Evolutionary conservation across 2,888 invertebrate species (phyloP), one percentile per base, ranked within the genome.

Genomic region (Ophonus ardosiacus): DNA sequence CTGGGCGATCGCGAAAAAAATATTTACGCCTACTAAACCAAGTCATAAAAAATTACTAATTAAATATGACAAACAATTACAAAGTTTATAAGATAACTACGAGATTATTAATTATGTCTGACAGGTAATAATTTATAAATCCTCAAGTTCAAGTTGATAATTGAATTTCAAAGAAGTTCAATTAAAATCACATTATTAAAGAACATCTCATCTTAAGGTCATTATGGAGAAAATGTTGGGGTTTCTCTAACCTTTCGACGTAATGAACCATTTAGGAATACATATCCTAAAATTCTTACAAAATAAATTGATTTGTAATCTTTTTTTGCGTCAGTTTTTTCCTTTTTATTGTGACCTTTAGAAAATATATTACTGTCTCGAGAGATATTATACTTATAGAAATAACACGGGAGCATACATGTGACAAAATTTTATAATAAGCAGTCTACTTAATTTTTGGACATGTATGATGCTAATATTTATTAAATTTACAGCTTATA

Each of bases 111-210:
- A 61, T 61, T 61, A 61, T 21, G 8, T 21, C 21, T 61, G 61
- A 61, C 61, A 61, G 61, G 61, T 61, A 61, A 8, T 61, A 61
- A 61, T 61, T 61, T 61, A 61, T 8, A 61, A 2, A 61, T 61
- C 61, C 21, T 10, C 61, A 61, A 18, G 61, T 61, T 21, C 21
- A 61, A 7, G 18, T 61, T 18, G 7, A 61, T 21, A 61, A 61
- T 61, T 61, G 61, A 61, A 61, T 61, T 21, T 61, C 61, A 61
- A 21, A 61, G 61, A 61, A 61, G 61, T 21, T 61, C 61, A 61
- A 61, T 61, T 61, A 61, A 61, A 61, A 61, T 13, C 18, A 61
- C 61, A 61, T 61, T 61, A 61, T 61, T 61, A 18, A 61, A 61
- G 61, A 21, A 61, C 21, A 61, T 21, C 18, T 61, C 61, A 61